Evolutionary conservation across 92 coral and sea anemone genomes (phyloP).

Genomic region (Epizoanthus stellaris): DNA sequence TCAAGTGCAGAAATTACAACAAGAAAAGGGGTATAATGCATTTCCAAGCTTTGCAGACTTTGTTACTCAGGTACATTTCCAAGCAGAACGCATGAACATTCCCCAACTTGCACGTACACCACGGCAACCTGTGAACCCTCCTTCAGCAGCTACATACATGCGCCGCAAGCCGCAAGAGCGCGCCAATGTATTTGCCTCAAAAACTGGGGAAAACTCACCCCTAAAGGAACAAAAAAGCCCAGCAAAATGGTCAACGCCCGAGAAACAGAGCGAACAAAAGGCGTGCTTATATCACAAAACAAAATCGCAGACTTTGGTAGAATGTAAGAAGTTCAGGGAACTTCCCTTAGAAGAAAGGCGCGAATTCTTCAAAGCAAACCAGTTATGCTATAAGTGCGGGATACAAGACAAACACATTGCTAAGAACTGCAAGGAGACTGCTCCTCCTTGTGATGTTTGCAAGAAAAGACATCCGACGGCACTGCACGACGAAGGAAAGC

Average conservation of each 20-base stretch:
- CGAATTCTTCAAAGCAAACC: constrained; percentile 45
- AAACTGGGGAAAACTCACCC: too few relatives aligned
- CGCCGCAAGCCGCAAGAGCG: too few relatives aligned
- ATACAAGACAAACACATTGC: constrained; percentile 44
- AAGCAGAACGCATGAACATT: constrained; percentile 65
- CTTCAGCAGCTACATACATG: too few relatives aligned
- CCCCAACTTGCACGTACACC: constrained; percentile 28
- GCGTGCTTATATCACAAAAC: constrained; percentile 52
- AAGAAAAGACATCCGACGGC: constrained; percentile 20
- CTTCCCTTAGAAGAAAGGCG: constrained; percentile 47
- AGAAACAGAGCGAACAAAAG: too few relatives aligned
- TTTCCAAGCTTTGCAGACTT: constrained; percentile 57
- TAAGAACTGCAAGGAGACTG: constrained; percentile 32
- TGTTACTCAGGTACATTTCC: constrained; percentile 45
- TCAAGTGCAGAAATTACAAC: constrained; percentile 51
- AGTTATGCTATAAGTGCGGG: constrained; percentile 41
- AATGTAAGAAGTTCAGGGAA: constrained; percentile 48
- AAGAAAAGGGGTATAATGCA: constrained; percentile 37
- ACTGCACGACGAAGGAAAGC: constrained; percentile 18
- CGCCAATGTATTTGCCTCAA: too few relatives aligned
- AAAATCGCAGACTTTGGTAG: constrained; percentile 34
- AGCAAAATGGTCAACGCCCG: too few relatives aligned
- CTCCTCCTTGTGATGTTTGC: constrained; percentile 23
- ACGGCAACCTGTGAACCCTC: too few relatives aligned
- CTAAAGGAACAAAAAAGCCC: too few relatives aligned